Conservation (phyloP, 2,113 vertebrate genomes). For the Anolis sagrei region DNA sequence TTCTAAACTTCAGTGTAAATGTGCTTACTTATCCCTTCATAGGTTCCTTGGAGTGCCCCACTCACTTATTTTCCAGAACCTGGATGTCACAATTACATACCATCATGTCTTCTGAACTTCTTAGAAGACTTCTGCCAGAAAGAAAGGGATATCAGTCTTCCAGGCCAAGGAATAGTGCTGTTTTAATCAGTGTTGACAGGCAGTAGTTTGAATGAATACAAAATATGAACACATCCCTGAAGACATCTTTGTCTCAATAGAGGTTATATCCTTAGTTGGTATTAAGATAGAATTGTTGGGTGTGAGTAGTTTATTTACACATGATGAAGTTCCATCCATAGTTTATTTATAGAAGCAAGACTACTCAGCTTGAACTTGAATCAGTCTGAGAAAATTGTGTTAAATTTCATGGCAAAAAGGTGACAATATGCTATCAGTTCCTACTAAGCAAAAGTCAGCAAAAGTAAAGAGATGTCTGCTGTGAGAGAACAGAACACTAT, state of each 20-base stretch:
- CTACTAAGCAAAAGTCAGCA: background rate
- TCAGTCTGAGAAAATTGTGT: background rate
- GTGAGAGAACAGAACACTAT: background rate
- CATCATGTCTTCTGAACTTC: background rate
- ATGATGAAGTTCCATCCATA: background rate
- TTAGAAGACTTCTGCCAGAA: background rate
- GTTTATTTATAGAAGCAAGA: background rate
- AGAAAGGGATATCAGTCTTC: background rate
- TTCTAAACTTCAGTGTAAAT: too few species aligned
- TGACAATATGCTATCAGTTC: background rate
- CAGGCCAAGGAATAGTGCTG: background rate
- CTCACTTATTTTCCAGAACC: background rate
- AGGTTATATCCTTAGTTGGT: background rate
- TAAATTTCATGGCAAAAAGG: background rate
- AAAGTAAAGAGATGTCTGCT: background rate
- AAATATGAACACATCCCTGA: background rate
- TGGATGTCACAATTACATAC: background rate
- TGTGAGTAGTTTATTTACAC: background rate
- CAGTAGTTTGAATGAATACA: background rate
- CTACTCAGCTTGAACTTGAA: background rate
- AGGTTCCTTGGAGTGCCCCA: background rate
- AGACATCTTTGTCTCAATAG: background rate
- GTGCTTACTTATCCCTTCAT: too few species aligned
- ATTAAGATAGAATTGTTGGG: background rate
- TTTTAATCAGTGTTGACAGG: background rate